Evolutionary conservation across 2,888 invertebrate genomes (phyloP).

Genomic region (Ectropis crepuscularia): DNA sequence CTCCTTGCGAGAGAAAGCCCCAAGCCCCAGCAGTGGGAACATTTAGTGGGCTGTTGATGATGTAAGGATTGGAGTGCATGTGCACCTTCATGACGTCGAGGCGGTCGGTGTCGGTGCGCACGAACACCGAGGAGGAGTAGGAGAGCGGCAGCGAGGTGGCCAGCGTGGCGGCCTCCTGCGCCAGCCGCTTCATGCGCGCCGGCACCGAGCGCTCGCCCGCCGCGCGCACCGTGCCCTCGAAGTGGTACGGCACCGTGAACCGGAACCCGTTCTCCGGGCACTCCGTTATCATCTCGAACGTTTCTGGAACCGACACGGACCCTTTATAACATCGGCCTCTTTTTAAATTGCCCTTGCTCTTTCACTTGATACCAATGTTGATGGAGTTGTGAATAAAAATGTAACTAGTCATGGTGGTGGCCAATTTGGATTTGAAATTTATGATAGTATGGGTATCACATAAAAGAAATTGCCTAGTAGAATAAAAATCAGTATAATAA

Average conservation of each 20-base stretch:
- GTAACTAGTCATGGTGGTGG: no score
- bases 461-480: no score
- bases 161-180: conserved; percentile 97
- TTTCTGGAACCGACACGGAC: conserved; percentile 85
- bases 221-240: conserved; percentile 93
- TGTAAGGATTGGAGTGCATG: no score
- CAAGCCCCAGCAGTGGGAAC: no score
- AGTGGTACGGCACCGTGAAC: conserved; percentile 95
- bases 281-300: conserved; percentile 96
- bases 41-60: no score
- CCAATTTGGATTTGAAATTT: no score
- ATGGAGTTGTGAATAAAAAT: no score
- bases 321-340: background rate
- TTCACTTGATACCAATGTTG: no score
- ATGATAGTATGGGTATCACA: no score
- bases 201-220: conserved; percentile 95
- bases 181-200: conserved; percentile 94
- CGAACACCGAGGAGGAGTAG: conserved; percentile 97
- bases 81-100: conserved; percentile 98
- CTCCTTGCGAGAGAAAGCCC: no score
- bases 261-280: conserved; percentile 89
- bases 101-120: conserved; percentile 96
- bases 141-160: conserved; percentile 96
- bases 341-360: no score
- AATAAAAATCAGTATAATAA: no score